These are phyloP conservation scores for Cygnus olor DNA, from an alignment of 2,797 vertebrate species.

Conservation along the genomic window DNA sequence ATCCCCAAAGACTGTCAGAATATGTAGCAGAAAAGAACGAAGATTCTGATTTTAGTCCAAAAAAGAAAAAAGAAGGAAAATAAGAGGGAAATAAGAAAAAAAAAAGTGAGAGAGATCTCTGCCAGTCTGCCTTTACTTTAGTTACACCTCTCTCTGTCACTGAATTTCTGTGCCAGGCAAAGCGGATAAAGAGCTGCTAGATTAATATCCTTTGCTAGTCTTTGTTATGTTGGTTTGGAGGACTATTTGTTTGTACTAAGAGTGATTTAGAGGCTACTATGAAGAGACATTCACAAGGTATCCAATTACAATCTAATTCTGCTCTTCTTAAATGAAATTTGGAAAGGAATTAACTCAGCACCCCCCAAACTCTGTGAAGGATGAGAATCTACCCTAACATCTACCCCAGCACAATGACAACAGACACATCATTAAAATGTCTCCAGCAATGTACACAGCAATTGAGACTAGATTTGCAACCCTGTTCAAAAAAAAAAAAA, in stretches of 20 bases:
- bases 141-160: not conserved
- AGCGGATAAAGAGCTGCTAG: not conserved
- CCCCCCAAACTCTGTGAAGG: not conserved
- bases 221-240: not conserved
- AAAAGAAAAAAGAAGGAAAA: not conserved
- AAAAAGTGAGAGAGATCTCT: not conserved
- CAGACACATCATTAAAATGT: not conserved
- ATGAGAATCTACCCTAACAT: not conserved
- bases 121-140: not conserved
- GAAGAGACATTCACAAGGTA: not conserved
- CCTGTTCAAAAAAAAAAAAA: not conserved
- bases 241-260: not conserved
- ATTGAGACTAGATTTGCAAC: not conserved
- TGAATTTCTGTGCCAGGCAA: not conserved
- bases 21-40: not conserved
- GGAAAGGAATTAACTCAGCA: conserved; percentile 10
- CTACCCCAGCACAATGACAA: not conserved
- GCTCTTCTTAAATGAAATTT: not conserved
- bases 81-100: not conserved
- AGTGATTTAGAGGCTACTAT: not conserved
- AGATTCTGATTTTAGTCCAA: not conserved
- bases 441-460: not conserved
- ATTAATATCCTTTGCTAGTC: not conserved
- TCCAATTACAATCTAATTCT: conserved; percentile 2
- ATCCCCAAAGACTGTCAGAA: not conserved